Percentiles rank a stretch among this genome's conserved stretches.
Conservation (phyloP, 1,140 invertebrate species). For the Riptortus pedestris region DNA sequence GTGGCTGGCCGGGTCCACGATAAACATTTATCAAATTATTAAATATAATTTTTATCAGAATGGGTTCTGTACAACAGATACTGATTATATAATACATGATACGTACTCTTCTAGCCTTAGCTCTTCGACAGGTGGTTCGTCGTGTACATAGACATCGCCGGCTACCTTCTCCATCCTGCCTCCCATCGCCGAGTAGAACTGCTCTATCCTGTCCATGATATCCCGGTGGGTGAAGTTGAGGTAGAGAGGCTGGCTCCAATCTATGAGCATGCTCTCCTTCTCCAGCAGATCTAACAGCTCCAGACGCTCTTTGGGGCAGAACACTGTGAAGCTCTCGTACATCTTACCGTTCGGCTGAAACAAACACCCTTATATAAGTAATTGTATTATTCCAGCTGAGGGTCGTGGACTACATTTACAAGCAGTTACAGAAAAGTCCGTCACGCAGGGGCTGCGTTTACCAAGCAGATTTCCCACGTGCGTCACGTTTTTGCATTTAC, state of each 20-base stretch:
- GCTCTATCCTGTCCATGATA: conserved; percentile 59
- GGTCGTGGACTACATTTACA: too few species aligned
- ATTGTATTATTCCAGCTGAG: conserved; percentile 4
- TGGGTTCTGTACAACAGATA: too few species aligned
- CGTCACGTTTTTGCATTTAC: too few species aligned
- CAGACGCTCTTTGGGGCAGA: conserved; percentile 61
- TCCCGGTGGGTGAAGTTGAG: conserved; percentile 69
- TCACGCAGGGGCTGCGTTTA: too few species aligned
- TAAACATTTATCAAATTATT: too few species aligned
- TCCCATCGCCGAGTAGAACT: conserved; percentile 50
- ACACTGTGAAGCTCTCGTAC: conserved; percentile 70
- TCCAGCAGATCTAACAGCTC: conserved; percentile 56
- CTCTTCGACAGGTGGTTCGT: conserved; percentile 44
- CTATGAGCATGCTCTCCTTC: conserved; percentile 61
- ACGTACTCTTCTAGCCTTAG: conserved; percentile 45
- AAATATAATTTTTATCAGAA: too few species aligned
- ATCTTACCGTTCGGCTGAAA: conserved; percentile 60
- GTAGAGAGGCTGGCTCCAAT: conserved; percentile 65
- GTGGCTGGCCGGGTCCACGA: too few species aligned
- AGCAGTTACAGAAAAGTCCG: too few species aligned
- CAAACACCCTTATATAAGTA: too few species aligned
- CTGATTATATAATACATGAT: too few species aligned
- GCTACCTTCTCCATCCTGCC: conserved; percentile 52
- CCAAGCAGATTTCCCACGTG: too few species aligned
- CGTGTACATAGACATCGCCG: conserved; percentile 64